Conservation (phyloP, 2,113 vertebrate genomes). For the Aptenodytes patagonicus region DNA sequence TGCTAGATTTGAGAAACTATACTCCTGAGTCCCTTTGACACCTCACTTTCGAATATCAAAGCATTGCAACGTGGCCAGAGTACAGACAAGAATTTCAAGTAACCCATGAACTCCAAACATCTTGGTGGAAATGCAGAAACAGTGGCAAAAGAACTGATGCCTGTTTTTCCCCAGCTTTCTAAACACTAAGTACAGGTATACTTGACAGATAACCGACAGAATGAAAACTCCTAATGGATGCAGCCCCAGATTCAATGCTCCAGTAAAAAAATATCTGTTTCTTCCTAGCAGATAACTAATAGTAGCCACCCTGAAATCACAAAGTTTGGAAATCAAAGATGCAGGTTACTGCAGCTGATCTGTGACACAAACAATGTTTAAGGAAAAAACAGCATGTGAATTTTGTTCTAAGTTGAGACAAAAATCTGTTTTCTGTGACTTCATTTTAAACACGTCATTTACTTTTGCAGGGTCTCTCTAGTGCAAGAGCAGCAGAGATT, state of each 20-base stretch:
- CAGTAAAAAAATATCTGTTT: background rate
- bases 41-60: background rate
- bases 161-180: background rate
- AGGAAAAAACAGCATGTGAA: accelerated
- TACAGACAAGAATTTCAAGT: background rate
- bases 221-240: background rate
- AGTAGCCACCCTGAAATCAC: background rate
- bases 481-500: slow-evolving; percentile 70
- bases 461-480: slow-evolving; percentile 73
- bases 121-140: background rate
- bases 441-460: background rate
- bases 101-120: background rate
- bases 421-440: background rate
- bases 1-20: background rate
- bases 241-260: background rate
- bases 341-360: background rate
- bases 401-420: background rate
- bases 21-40: background rate
- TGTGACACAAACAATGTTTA: background rate
- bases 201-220: background rate
- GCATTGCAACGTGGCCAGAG: background rate
- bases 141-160: background rate
- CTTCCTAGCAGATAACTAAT: background rate
- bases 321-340: background rate
- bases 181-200: background rate